phyloP scores from a whole-genome alignment of 2,888 invertebrate genomes.

The Blastobasis lacticolella region DNA sequence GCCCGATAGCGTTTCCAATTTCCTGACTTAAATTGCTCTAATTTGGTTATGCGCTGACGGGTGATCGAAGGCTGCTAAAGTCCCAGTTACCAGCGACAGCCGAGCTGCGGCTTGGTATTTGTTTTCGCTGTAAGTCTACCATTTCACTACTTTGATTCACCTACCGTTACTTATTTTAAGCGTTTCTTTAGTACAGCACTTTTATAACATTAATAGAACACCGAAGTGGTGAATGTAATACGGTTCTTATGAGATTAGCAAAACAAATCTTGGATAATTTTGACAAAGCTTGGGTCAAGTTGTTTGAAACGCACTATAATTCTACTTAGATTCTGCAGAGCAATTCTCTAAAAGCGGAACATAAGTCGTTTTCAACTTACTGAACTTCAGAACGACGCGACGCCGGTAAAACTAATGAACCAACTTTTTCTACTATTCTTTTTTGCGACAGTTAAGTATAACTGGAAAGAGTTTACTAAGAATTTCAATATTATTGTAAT shows the following conservation, averaged over 20 bases:
- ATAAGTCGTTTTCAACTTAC: too few species aligned
- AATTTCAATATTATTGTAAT: too few species aligned
- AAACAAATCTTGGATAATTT: too few species aligned
- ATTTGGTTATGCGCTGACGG: constrained; percentile 69
- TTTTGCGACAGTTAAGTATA: background rate
- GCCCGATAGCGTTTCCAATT: constrained; percentile 70
- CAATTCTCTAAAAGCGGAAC: too few species aligned
- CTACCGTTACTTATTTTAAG: background rate
- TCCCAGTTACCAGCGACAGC: constrained; percentile 37
- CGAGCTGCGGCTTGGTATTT: constrained; percentile 40
- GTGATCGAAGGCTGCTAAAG: constrained; percentile 58
- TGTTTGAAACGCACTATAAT: too few species aligned
- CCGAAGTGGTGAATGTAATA: too few species aligned
- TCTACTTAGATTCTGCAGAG: too few species aligned
- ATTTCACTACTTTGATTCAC: constrained; percentile 5
- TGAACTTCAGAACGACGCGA: background rate
- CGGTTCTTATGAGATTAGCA: too few species aligned
- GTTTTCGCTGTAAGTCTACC: constrained; percentile 17
- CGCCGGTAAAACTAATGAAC: constrained; percentile 7
- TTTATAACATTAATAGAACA: background rate
- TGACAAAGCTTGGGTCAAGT: too few species aligned
- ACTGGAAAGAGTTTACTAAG: too few species aligned
- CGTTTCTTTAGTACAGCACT: too few species aligned
- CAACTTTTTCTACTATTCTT: constrained; percentile 6
- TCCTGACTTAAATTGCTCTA: constrained; percentile 74